Evolutionary conservation across 53 echinoderm and acorn worm genomes (phyloP), one percentile per base, ranked within the genome.

Genomic region (Pentamera pediparva): DNA sequence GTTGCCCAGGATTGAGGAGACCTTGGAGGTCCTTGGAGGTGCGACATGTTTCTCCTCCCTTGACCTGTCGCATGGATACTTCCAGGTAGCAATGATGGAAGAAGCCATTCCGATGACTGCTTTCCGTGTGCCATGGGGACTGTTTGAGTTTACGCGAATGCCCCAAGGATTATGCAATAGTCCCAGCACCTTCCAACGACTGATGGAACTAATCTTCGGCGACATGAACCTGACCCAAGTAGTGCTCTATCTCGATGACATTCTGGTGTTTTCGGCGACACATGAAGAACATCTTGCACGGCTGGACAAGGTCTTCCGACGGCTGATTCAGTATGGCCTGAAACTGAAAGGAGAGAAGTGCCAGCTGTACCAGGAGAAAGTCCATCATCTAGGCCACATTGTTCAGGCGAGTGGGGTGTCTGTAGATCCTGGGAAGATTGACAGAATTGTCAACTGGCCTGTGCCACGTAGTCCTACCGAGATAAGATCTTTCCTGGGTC

Each of bases 221-320:
- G 89, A 88, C 65, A 35, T 88, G 33, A 88, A 84, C 30, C 18
- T 71, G 22, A 69, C 41, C 34, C 32, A 82, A n/a, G n/a, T 84
- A 7, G 49, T 80, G 0, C 33, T 80, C 30, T 84, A 84, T 31
- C 20, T 84, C 2, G 86, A 84, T 50, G 89, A 89, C 61, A 82
- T 89, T 1, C 31, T 89, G 27, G 81, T 89, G 0, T 89, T 79
- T 27, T 80, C 89, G 0, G 38, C 24, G 2, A 78, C 78, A 0
- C 37, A 78, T 13, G 78, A 84, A 6, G 84, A 84, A 28, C 70
- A 78, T 34, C 27, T 84, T 1, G 19, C 30, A 3, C 17, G 78
- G 21, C 19, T 78, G n/a, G 62, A 41, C 4, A 39, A 35, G 0
- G 84, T 83, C 4, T 58, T 83, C 19, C 19, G 57, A 5, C 33